These are phyloP conservation scores for Diuraphis noxia DNA, from an alignment of 1,140 invertebrate genomes.

Conservation along the genomic window DNA sequence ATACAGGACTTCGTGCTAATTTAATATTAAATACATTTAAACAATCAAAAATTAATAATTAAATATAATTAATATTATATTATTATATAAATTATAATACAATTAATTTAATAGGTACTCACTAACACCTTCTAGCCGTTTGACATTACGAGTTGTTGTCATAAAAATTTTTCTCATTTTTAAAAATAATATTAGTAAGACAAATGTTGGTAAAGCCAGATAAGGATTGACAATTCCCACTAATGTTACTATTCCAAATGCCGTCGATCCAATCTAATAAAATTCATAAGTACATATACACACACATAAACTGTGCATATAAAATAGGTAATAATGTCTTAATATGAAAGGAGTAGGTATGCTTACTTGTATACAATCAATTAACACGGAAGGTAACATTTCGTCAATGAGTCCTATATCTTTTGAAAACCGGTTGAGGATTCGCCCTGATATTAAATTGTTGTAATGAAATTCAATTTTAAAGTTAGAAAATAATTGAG, in stretches of 20 bases:
- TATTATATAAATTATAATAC: background rate
- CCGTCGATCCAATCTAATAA: background rate
- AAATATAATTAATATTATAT: background rate
- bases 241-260: background rate
- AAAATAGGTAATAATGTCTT: too few relatives aligned
- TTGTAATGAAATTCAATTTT: too few relatives aligned
- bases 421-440: constrained; percentile 77
- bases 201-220: background rate
- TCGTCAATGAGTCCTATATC: constrained; percentile 85
- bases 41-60: too few relatives aligned
- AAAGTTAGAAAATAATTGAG: too few relatives aligned
- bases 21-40: too few relatives aligned
- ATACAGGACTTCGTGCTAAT: constrained; percentile 77
- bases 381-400: constrained; percentile 72
- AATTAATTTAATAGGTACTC: background rate
- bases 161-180: background rate
- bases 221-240: background rate
- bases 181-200: background rate
- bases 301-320: too few relatives aligned
- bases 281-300: background rate
- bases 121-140: background rate
- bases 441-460: constrained; percentile 63
- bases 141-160: background rate
- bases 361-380: constrained; percentile 74
- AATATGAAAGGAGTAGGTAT: too few relatives aligned